A percentile compares a stretch with the other conserved stretches of the same genome.
Conservation (phyloP, 2,797 vertebrate species). For the Pagetopsis macropterus region DNA sequence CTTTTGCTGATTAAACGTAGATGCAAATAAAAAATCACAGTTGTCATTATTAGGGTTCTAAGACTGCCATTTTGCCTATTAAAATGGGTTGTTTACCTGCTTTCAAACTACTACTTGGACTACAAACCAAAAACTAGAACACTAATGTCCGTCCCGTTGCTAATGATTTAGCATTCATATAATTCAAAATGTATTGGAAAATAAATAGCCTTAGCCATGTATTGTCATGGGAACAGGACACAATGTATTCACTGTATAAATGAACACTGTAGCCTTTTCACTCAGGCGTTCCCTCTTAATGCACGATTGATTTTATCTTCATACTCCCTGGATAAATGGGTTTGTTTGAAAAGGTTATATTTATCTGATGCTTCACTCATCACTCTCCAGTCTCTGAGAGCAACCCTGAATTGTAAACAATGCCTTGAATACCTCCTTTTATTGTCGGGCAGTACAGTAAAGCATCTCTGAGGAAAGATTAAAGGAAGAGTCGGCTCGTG, state of each 20-base stretch:
- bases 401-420: constrained; percentile 2
- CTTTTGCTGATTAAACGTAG: not conserved
- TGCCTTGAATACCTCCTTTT: not conserved
- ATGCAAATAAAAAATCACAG: too few relatives aligned
- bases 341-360: constrained; percentile 10
- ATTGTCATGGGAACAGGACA: constrained; percentile 1
- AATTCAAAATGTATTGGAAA: not conserved
- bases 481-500: constrained; percentile 12
- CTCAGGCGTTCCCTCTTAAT: not conserved
- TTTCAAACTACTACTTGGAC: too few relatives aligned
- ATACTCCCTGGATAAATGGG: constrained; percentile 5
- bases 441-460: not conserved
- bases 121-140: too few relatives aligned
- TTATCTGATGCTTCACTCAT: not conserved
- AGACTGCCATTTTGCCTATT: too few relatives aligned
- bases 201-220: too few relatives aligned
- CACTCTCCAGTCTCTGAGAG: not conserved
- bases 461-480: constrained; percentile 13
- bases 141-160: too few relatives aligned
- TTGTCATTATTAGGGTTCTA: too few relatives aligned
- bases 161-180: too few relatives aligned
- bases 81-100: too few relatives aligned
- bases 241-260: not conserved
- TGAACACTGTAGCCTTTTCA: not conserved
- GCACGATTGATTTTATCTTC: not conserved